Percentiles rank a stretch among this genome's conserved stretches.
Evolutionary conservation across 1,140 invertebrate species (phyloP).

Genomic region (Drosophila mauritiana): DNA sequence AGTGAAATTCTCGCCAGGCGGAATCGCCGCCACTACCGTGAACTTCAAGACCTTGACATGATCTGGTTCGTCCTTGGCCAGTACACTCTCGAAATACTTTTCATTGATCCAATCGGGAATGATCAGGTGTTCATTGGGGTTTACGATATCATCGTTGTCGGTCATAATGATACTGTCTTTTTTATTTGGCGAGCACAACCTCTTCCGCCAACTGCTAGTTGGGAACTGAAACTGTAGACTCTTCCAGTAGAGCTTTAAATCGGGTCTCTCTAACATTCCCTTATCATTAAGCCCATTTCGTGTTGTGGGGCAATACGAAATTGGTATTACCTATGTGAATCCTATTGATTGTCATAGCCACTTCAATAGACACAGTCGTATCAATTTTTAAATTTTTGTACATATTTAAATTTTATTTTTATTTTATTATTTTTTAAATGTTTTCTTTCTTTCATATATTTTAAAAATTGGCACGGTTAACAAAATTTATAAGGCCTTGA

Average conservation of each 20-base stretch:
- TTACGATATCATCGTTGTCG: conserved; percentile 53
- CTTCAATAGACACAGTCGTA: not conserved
- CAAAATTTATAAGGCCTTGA: not conserved
- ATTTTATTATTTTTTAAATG: too few species aligned
- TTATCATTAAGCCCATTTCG: conserved; percentile 15
- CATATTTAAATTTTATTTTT: too few species aligned
- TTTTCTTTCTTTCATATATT: not conserved
- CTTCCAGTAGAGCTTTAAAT: conserved; percentile 1
- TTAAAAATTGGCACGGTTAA: not conserved
- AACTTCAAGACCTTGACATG: conserved; percentile 69
- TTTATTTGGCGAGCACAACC: conserved; percentile 1
- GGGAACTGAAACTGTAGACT: conserved; percentile 4
- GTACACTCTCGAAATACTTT: conserved; percentile 83
- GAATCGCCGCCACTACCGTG: conserved; percentile 65
- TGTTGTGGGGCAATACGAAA: not conserved
- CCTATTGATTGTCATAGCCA: conserved; percentile 3
- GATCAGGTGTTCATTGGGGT: conserved; percentile 69
- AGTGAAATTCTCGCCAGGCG: conserved; percentile 72
- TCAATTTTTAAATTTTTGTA: not conserved
- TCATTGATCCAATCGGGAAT: conserved; percentile 85
- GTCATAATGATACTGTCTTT: conserved; percentile 3
- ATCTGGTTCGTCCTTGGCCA: conserved; percentile 81
- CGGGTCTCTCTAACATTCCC: conserved; percentile 3
- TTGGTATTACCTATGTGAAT: not conserved
- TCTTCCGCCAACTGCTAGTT: conserved; percentile 1